Percentiles rank a stretch among this genome's conserved stretches.
Evolutionary conservation across 1,140 invertebrate genomes (phyloP).

Genomic region (Augochlora pura): DNA sequence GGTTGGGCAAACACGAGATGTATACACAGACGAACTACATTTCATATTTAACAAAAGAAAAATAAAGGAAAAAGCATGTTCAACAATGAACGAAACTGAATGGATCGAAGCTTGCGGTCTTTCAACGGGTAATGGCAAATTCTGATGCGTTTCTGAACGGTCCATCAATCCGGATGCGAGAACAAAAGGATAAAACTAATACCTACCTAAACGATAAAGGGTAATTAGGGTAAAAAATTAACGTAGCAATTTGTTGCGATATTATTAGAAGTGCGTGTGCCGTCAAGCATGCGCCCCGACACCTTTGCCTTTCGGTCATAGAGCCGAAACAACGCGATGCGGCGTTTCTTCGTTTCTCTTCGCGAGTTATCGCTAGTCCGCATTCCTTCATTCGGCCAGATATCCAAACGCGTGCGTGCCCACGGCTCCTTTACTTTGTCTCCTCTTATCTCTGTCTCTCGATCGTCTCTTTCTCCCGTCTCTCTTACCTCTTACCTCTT

Average conservation of each 20-base stretch:
- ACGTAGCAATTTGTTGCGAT: background rate
- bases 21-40: too few relatives aligned
- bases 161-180: too few relatives aligned
- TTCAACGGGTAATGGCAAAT: too few relatives aligned
- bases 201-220: too few relatives aligned
- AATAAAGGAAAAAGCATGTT: too few relatives aligned
- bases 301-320: slow-evolving; percentile 33
- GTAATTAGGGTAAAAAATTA: too few relatives aligned
- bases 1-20: too few relatives aligned
- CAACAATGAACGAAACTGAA: too few relatives aligned
- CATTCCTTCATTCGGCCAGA: slow-evolving; percentile 64
- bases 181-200: too few relatives aligned
- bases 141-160: too few relatives aligned
- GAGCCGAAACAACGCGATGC: slow-evolving; percentile 3
- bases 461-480: slow-evolving; percentile 6
- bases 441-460: slow-evolving; percentile 43
- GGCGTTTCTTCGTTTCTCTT: slow-evolving; percentile 17
- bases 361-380: slow-evolving; percentile 33
- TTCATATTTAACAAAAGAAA: too few relatives aligned
- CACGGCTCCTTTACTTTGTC: slow-evolving; percentile 12
- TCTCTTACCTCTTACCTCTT: background rate
- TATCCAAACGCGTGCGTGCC: slow-evolving; percentile 44
- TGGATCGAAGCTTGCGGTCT: too few relatives aligned
- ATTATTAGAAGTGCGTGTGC: slow-evolving; percentile 1
- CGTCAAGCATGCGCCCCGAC: background rate